Base-by-base conservation (phyloP, 2,888 invertebrate genomes). In the Apamea anceps region DNA sequence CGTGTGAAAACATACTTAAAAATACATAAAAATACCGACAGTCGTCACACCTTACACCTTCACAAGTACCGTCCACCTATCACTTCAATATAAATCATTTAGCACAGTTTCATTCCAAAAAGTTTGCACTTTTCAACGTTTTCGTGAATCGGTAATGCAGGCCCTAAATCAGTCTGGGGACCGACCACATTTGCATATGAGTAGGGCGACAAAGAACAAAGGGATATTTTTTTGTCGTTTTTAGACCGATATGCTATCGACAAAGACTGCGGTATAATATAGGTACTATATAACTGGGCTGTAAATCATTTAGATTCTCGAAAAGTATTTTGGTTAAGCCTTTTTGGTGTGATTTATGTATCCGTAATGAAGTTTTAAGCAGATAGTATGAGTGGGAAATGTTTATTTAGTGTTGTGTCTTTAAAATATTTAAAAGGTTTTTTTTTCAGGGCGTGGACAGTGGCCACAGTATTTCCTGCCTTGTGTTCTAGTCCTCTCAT, bases 121-220 rank as follows among this genome's bases (percentile, higher is more conserved):
- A 88, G 87, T 88, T 89, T 93, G 91, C 92, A 94, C 91, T 93
- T 94, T 94, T 93, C 92, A 92, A 91, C 91, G 90, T 94, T 94
- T 95, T 93, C 89, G 92, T 92, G 94, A 93, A 95, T 95, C 93
- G 84, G 91, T 94, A 94, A 94, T 94, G 93, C 91, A 91, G 91
- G 90, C 91, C 90, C 93, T 96, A 97, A 96, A 96, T 96, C 96
- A 96, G 92, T 80, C 90, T 86, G 80, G 90, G 93, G 93, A 90
- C 92, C 90, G 89, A 85, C 90, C 90, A 88, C 92, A 96, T 97
- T 97, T 96, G 94, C 96, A 96, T 97, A 94, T 93, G 94, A 94
- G 93, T 93, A 93, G 94, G 94, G 96, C 95, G 96, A 96, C 95
- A 95, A 96, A 95, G 96, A 96, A 96, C 96, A 96, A 96, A 96